phyloP scores from a whole-genome alignment of 2,888 invertebrate species.

The Cheilosia grossa region DNA sequence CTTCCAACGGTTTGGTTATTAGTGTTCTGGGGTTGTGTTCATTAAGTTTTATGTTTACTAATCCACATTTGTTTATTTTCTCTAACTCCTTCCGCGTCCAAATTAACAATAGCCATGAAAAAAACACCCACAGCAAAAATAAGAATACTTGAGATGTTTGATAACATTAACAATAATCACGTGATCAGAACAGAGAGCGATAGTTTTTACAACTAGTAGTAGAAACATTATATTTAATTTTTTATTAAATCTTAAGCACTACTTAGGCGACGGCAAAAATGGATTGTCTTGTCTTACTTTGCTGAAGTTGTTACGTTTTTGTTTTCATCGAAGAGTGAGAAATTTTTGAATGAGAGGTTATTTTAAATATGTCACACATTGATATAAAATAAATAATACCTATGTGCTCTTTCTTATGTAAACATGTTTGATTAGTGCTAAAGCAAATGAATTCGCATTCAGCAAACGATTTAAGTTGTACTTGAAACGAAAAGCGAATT shows the following conservation, averaged over 20 bases:
- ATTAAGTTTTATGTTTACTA: slow-evolving; percentile 45
- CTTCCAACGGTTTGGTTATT: not conserved
- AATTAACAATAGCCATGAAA: slow-evolving; percentile 44
- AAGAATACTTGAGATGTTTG: slow-evolving; percentile 67
- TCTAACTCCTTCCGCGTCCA: slow-evolving; percentile 56
- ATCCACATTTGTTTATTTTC: slow-evolving; percentile 51
- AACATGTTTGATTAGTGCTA: too few species aligned
- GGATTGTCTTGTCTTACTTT: not conserved
- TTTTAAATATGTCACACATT: too few species aligned
- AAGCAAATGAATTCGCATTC: too few species aligned
- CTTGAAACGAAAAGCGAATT: too few species aligned
- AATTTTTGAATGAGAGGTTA: not conserved
- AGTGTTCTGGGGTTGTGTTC: slow-evolving; percentile 52
- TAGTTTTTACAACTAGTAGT: slow-evolving; percentile 43
- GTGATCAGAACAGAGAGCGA: slow-evolving; percentile 51
- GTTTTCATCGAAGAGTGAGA: not conserved
- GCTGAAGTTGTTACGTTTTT: not conserved
- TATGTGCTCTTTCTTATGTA: too few species aligned
- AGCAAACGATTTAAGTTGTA: too few species aligned
- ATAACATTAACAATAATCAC: slow-evolving; percentile 58
- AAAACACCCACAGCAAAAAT: slow-evolving; percentile 48
- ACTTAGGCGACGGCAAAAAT: not conserved
- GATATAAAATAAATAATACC: too few species aligned
- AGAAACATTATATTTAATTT: not conserved
- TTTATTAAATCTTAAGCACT: not conserved